These are phyloP conservation scores for Xyrauchen texanus DNA, from an alignment of 2,113 vertebrate genomes.

Conservation along the genomic window DNA sequence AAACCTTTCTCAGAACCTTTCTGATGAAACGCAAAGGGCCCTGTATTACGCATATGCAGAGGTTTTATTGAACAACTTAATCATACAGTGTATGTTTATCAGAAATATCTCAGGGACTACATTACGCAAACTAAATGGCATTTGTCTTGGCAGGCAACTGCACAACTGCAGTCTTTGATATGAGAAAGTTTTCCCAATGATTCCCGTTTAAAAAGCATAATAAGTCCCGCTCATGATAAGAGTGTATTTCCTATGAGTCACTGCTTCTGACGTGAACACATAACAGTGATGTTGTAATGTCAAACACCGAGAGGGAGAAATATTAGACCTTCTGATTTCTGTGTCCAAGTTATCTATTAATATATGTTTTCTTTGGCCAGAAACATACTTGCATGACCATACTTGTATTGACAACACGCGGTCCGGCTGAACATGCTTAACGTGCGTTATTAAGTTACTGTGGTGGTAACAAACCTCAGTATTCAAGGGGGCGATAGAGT, in stretches of 20 bases:
- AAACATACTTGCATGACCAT: no score
- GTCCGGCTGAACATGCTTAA: no score
- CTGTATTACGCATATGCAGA: constrained; percentile 13
- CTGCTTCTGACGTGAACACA: no score
- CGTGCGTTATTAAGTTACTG: no score
- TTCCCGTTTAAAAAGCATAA: constrained; percentile 39
- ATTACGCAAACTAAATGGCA: constrained; percentile 54
- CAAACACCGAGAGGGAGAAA: background rate
- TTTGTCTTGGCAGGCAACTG: constrained; percentile 35
- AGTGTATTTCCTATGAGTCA: constrained; percentile 46
- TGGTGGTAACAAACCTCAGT: no score
- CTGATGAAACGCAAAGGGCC: constrained; percentile 24
- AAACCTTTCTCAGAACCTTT: constrained; percentile 71
- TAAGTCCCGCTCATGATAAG: background rate
- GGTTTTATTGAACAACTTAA: constrained; percentile 17
- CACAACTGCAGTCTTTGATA: constrained; percentile 46
- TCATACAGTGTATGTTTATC: constrained; percentile 56
- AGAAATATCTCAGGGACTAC: constrained; percentile 40
- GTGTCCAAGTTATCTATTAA: no score
- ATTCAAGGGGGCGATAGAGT: no score
- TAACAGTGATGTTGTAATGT: no score
- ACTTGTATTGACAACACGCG: no score
- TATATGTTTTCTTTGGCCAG: no score
- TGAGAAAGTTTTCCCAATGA: constrained; percentile 55
- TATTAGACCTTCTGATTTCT: no score